These are phyloP conservation scores for Apus apus DNA, from an alignment of 2,113 vertebrate genomes.

Conservation along the genomic window DNA sequence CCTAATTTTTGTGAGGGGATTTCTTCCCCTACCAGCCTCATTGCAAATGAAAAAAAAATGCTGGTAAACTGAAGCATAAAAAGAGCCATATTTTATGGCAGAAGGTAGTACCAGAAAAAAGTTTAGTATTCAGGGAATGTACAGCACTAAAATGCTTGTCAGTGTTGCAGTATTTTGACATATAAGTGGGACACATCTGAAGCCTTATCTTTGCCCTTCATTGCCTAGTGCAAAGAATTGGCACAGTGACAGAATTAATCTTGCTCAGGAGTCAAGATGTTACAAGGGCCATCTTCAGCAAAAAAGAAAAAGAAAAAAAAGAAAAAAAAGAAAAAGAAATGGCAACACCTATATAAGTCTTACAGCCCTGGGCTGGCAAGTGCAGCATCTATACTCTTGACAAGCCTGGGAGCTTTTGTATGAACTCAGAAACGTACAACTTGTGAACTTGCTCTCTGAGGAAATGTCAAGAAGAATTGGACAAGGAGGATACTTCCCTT, in stretches of 20 bases:
- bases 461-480: slow-evolving; percentile 12
- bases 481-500: not conserved
- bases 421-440: slow-evolving; percentile 13
- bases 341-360: not conserved
- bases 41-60: not conserved
- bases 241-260: slow-evolving; percentile 43
- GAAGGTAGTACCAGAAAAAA: not conserved
- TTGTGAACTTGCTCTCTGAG: not conserved
- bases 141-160: slow-evolving; percentile 34
- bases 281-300: not conserved
- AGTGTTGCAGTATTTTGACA: slow-evolving; percentile 53
- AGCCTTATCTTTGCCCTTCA: slow-evolving; percentile 46
- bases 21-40: not conserved
- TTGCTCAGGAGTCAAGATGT: slow-evolving; percentile 31
- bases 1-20: not conserved
- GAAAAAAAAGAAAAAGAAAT: not conserved
- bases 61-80: not conserved
- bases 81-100: not conserved
- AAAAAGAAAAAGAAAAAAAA: not conserved
- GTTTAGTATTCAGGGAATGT: slow-evolving; percentile 43
- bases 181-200: slow-evolving; percentile 44
- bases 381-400: not conserved
- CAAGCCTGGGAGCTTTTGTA: not conserved
- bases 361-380: not conserved
- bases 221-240: slow-evolving; percentile 31